Base-by-base conservation (phyloP, 2,888 invertebrate genomes). In the Drosophila picticornis region DNA sequence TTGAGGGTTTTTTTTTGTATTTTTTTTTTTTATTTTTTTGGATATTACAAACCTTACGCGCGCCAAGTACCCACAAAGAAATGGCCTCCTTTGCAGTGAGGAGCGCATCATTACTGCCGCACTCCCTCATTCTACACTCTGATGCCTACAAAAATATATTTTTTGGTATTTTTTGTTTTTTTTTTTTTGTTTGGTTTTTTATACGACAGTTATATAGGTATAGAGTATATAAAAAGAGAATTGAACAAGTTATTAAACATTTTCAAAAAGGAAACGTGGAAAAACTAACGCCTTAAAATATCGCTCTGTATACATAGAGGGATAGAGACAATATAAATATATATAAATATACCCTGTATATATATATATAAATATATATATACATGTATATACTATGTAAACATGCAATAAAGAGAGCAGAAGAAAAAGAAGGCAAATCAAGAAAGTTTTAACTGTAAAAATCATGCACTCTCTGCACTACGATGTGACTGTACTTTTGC, bases 21-120 rank as follows among this genome's bases (percentile, higher is more conserved):
- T 25, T 53, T 68, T 51, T 70, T 80, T 66, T 72, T 68, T 51
- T 70, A 77, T 66, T 72, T 69, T 74, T 63, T 75, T 75, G 83
- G 78, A 74, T 84, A 80, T 84, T 92, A 93, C 93, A 93, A 93
- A 97, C 97, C 97, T 97, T 97, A 95, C 97, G 96, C 95, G 97
- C 97, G 95, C 97, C 97, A 95, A 97, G 96, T 94, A 97, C 96
- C 97, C 97, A 97, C 94, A 97, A 96, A 94, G 97, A 97, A 95
- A 97, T 96, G 95, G 97, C 97, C 96, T 97, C 97, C 96, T 97
- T 96, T 95, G 97, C 97, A 95, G 97, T 97, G 95, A 97, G 96
- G 95, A 97, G 96, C 95, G 96, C 96, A 95, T 96, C 96, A 94
- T 95, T 95, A 94, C 95, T 95, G 95, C 93, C 93, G 91, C 92